Conservation (phyloP, 2,797 vertebrate genomes). For the Argentina silus region DNA sequence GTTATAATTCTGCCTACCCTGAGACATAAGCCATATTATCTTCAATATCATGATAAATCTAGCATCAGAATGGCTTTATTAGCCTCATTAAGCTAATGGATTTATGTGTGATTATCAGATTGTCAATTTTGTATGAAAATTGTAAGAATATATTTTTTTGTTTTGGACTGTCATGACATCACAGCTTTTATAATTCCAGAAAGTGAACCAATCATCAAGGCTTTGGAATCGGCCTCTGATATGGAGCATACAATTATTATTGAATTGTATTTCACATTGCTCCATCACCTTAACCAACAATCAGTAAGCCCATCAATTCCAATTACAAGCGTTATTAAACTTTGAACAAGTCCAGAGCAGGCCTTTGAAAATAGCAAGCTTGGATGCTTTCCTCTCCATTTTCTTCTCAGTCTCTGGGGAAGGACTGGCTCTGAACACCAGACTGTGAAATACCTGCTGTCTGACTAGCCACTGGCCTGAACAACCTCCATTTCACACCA, state of each 20-base stretch:
- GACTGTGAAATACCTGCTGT: slow-evolving; percentile 67
- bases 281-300: slow-evolving; percentile 32
- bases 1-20: slow-evolving; percentile 14
- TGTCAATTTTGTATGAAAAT: slow-evolving; percentile 17
- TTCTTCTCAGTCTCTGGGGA: slow-evolving; percentile 26
- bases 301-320: slow-evolving; percentile 54
- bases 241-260: slow-evolving; percentile 34
- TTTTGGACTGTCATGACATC: slow-evolving; percentile 9
- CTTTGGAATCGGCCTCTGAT: slow-evolving; percentile 3
- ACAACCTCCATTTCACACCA: slow-evolving; percentile 59
- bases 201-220: not conserved
- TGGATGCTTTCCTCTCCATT: slow-evolving; percentile 18
- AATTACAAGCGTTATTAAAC: slow-evolving; percentile 67
- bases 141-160: not conserved
- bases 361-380: slow-evolving; percentile 46
- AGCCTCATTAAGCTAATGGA: not conserved
- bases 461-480: slow-evolving; percentile 52
- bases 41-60: not conserved
- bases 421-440: slow-evolving; percentile 52
- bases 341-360: slow-evolving; percentile 38
- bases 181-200: not conserved
- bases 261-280: slow-evolving; percentile 20
- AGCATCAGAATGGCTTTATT: not conserved
- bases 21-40: not conserved
- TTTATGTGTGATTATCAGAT: not conserved